phyloP scores from a whole-genome alignment of 2,888 invertebrate species.

The Andrena marginata region DNA sequence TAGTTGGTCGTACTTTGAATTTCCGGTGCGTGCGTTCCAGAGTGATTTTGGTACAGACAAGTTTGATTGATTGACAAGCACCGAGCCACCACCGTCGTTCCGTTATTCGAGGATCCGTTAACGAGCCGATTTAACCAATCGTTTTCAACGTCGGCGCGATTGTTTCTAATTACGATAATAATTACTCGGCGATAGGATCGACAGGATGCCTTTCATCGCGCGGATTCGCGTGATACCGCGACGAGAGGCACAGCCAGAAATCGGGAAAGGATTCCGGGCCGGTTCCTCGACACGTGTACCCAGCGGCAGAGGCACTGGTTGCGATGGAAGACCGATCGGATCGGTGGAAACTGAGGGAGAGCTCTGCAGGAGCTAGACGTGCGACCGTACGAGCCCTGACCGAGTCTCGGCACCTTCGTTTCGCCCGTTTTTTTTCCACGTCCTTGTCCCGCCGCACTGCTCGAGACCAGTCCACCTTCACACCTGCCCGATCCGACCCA shows the following conservation, averaged over 20 bases:
- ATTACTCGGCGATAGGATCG: slow-evolving; percentile 20
- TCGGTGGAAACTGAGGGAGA: too few relatives aligned
- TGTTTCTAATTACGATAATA: slow-evolving; percentile 33
- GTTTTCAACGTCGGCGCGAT: slow-evolving; percentile 35
- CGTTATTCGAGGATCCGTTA: slow-evolving; percentile 37
- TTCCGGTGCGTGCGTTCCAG: slow-evolving; percentile 59
- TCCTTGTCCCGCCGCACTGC: too few relatives aligned
- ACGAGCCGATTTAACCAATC: slow-evolving; percentile 38
- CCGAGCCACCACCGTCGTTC: slow-evolving; percentile 38
- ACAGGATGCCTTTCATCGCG: neutral
- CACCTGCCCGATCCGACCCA: too few relatives aligned
- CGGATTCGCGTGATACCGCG: neutral
- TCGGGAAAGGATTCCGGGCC: neutral
- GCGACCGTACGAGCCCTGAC: too few relatives aligned
- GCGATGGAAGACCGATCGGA: too few relatives aligned
- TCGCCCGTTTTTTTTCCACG: too few relatives aligned
- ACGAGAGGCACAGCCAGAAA: slow-evolving; percentile 1
- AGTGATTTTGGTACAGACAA: slow-evolving; percentile 64
- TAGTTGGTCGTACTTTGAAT: slow-evolving; percentile 75
- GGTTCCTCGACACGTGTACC: too few relatives aligned
- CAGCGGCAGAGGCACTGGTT: too few relatives aligned
- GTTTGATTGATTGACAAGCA: slow-evolving; percentile 60
- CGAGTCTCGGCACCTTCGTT: too few relatives aligned
- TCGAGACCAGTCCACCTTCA: too few relatives aligned
- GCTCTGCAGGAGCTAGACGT: too few relatives aligned